A percentile compares a stretch with the other conserved stretches of the same genome.
These are phyloP conservation scores for Platycheirus rosarum DNA, from an alignment of 2,888 invertebrate genomes.

Conservation along the genomic window DNA sequence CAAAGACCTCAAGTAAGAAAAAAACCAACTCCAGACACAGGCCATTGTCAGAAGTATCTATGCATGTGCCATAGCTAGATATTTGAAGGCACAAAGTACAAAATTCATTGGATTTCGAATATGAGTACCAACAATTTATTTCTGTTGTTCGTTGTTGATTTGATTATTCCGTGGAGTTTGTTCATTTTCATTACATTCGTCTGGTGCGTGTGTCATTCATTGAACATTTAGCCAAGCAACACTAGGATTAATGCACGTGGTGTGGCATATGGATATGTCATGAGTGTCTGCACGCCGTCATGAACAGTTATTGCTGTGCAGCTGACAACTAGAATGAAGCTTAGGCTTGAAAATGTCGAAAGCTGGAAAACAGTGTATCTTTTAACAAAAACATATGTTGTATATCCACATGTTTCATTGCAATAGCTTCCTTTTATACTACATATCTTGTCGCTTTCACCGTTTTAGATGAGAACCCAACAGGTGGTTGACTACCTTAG, in stretches of 20 bases:
- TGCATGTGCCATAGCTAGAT: too few species aligned
- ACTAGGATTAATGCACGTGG: slow-evolving; percentile 59
- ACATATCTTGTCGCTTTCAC: too few species aligned
- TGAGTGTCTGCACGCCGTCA: slow-evolving; percentile 47
- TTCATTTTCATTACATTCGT: slow-evolving; percentile 41
- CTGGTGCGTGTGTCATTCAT: slow-evolving; percentile 67
- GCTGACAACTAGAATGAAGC: too few species aligned
- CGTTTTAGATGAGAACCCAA: too few species aligned
- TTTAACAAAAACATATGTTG: too few species aligned
- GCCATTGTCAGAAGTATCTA: slow-evolving; percentile 32
- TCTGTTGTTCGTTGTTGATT: slow-evolving; percentile 51
- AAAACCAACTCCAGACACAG: slow-evolving; percentile 19
- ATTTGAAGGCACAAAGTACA: slow-evolving; percentile 49
- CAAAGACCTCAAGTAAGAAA: slow-evolving; percentile 9
- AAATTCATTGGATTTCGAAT: not conserved
- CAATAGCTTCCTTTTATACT: too few species aligned
- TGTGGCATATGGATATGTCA: slow-evolving; percentile 71
- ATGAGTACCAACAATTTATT: slow-evolving; percentile 60
- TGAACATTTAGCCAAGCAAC: slow-evolving; percentile 48
- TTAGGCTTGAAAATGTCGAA: too few species aligned
- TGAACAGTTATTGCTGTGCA: not conserved
- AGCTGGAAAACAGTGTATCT: too few species aligned
- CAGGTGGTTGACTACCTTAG: slow-evolving; percentile 51
- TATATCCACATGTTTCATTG: too few species aligned
- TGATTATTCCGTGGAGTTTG: slow-evolving; percentile 58